Evolutionary conservation across 2,797 vertebrate species (phyloP), one percentile per base, ranked within the genome.

Genomic region (Myotis myotis): DNA sequence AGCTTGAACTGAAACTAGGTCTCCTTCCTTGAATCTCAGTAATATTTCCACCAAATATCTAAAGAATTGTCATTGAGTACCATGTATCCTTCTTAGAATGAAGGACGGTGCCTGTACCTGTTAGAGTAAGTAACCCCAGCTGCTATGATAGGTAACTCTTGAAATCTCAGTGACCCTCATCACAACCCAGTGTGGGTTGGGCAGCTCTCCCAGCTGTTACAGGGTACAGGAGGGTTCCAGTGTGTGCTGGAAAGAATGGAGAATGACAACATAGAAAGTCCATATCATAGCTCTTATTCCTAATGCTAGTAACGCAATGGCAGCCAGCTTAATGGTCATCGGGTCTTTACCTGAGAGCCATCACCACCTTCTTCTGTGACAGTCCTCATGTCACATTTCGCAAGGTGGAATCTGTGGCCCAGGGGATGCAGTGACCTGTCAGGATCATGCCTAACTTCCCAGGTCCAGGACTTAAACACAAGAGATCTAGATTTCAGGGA

Each of bases 221-320:
- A 13, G 33, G 33, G 15, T 20, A 3, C 16, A 13, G 51, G 30
- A 55, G 23, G 72, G 23, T 55, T 28, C 22, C 33, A 51, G 41
- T 49, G 53, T 38, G 17, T 51, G 75, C 38, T 25, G 23, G 66
- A n/a, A 87, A 91, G 41, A 75, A 22, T 5, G 20, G 8, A 66
- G 70, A 80, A 71, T 49, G 20, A 36, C 22, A 16, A 17, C 0
- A 8, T 13, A 17, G 51, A 15, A 57, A 64, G 28, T 30, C 81
- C 23, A 11, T 10, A 3, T 41, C 11, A 2, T 25, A 15, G 7
- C 19, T 3, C 0, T 7, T 17, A 1, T 57, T 36, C 53, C 49
- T 28, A n/a, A 23, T 38, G 19, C 20, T 22, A 12, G 6, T 3
- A 30, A 9, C 0, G 0, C 25, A 28, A 13, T 22, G n/a, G 10